Conservation (phyloP, 1,140 invertebrate genomes). For the Drosophila ohnishii region DNA sequence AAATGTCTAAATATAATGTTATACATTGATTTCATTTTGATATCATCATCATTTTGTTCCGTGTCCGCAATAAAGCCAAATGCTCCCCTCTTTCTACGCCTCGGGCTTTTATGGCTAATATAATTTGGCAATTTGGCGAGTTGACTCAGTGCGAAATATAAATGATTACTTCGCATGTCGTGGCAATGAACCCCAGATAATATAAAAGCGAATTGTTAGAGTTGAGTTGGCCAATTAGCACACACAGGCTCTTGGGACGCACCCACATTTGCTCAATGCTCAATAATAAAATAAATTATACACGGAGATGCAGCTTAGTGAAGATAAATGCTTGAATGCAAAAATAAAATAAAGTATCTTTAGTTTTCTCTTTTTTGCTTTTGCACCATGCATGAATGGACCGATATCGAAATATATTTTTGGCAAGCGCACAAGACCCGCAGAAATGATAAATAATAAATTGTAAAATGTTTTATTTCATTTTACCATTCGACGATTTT, state of each 20-base stretch:
- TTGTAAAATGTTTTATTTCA: slow-evolving; percentile 52
- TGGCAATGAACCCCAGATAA: slow-evolving; percentile 65
- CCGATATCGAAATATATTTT: slow-evolving; percentile 22
- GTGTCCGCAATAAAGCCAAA: slow-evolving; percentile 16
- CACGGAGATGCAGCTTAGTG: slow-evolving; percentile 1
- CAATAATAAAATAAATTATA: slow-evolving; percentile 5
- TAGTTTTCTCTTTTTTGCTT: neutral
- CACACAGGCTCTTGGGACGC: slow-evolving; percentile 15
- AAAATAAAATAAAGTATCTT: neutral
- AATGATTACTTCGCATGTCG: slow-evolving; percentile 74
- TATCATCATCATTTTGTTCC: slow-evolving; percentile 1
- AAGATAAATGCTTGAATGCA: slow-evolving; percentile 10
- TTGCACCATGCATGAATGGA: slow-evolving; percentile 31
- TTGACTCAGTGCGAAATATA: slow-evolving; percentile 42
- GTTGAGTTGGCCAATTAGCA: slow-evolving; percentile 51
- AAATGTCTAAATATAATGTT: neutral
- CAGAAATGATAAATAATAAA: slow-evolving; percentile 69
- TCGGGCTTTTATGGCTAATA: slow-evolving; percentile 48
- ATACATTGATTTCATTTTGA: neutral
- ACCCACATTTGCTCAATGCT: neutral
- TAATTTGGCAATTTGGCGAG: slow-evolving; percentile 59
- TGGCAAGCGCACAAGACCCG: slow-evolving; percentile 31
- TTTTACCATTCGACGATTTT: slow-evolving; percentile 26
- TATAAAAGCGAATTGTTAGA: slow-evolving; percentile 20
- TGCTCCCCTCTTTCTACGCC: slow-evolving; percentile 12